A percentile compares a stretch with the other conserved stretches of the same genome.
Conservation (phyloP, 2,113 vertebrate genomes). For the Coracopsis vasa region DNA sequence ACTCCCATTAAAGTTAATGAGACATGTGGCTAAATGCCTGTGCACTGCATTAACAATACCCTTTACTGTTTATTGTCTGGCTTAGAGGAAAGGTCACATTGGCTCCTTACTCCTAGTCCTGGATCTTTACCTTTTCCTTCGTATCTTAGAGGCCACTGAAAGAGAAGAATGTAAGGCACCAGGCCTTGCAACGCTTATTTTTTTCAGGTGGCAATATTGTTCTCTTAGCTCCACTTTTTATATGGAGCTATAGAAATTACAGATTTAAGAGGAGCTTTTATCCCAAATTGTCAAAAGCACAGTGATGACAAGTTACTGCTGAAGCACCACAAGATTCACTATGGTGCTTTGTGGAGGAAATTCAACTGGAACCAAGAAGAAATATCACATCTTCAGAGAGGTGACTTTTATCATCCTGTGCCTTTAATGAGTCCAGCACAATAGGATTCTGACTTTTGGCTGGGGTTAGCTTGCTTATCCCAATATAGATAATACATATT, state of each 20-base stretch:
- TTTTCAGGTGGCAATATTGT: neutral
- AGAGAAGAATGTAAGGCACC: neutral
- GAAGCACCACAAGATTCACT: neutral
- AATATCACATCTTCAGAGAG: neutral
- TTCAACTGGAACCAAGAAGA: neutral
- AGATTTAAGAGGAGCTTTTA: neutral
- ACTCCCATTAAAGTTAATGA: slow-evolving; percentile 66
- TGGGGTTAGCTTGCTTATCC: neutral
- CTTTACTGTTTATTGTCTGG: slow-evolving; percentile 52
- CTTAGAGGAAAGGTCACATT: slow-evolving; percentile 49
- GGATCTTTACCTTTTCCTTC: neutral
- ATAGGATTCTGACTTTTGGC: neutral
- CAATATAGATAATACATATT: neutral
- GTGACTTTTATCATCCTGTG: neutral
- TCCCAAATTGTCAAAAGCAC: neutral
- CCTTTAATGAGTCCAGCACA: neutral
- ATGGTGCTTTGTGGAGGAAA: neutral
- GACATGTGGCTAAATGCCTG: slow-evolving; percentile 56
- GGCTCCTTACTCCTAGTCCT: neutral
- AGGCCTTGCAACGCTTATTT: neutral
- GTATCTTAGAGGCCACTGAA: neutral
- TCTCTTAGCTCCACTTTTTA: neutral
- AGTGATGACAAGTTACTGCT: neutral
- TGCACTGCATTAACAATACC: slow-evolving; percentile 8
- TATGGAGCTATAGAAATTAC: neutral